phyloP scores from a whole-genome alignment of 2,888 invertebrate species.

The Watsonalla binaria region DNA sequence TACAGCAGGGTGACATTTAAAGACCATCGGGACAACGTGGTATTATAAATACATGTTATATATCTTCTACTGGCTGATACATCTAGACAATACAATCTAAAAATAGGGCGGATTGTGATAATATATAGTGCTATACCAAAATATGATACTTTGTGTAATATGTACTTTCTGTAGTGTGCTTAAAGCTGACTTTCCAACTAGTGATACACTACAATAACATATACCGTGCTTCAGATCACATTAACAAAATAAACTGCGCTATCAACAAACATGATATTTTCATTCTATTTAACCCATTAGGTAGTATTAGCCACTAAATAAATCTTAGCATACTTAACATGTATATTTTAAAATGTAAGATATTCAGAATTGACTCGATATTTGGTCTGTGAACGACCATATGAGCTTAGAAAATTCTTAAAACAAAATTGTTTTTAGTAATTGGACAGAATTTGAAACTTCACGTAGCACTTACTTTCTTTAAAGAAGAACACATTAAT shows the following conservation, averaged over 20 bases:
- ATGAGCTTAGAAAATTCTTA: constrained; percentile 8
- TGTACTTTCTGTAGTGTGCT: constrained; percentile 53
- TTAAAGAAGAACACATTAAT: too few relatives aligned
- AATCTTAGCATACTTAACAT: constrained; percentile 58
- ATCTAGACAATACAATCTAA: constrained; percentile 36
- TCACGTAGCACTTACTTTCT: too few relatives aligned
- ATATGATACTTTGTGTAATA: constrained; percentile 59
- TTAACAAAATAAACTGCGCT: constrained; percentile 65
- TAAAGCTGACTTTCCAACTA: constrained; percentile 49
- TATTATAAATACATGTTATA: not conserved
- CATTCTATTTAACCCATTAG: constrained; percentile 36
- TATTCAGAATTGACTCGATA: constrained; percentile 73
- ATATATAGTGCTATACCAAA: constrained; percentile 64
- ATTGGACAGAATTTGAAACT: too few relatives aligned
- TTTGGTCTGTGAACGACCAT: constrained; percentile 65
- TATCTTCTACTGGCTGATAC: not conserved
- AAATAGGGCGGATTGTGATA: constrained; percentile 68
- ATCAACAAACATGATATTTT: constrained; percentile 53
- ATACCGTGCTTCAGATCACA: constrained; percentile 69
- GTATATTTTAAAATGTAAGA: constrained; percentile 50
- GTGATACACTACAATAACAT: constrained; percentile 36
- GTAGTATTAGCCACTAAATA: constrained; percentile 47
- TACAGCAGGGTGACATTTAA: not conserved
- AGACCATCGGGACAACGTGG: not conserved
- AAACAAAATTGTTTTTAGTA: too few relatives aligned